Conservation (phyloP, 1,140 invertebrate genomes). For the Drosophila baimaii region DNA sequence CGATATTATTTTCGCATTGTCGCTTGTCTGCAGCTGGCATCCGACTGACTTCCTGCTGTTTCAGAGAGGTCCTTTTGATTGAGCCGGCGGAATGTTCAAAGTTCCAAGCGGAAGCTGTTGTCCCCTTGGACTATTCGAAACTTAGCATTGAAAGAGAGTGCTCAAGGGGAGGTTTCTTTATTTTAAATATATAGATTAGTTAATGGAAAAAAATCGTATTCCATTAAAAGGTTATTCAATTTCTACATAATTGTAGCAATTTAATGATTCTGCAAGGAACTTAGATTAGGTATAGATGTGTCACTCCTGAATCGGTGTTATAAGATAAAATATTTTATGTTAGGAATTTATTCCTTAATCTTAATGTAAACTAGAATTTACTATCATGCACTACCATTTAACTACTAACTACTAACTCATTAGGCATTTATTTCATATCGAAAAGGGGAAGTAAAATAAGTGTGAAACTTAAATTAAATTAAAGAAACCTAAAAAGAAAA, state of each 20-base stretch:
- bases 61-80: conserved; percentile 47
- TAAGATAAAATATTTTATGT: not conserved
- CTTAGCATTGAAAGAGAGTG: conserved; percentile 2
- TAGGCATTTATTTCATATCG: too few relatives aligned
- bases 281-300: too few relatives aligned
- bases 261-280: not conserved
- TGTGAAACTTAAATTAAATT: too few relatives aligned
- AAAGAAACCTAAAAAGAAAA: too few relatives aligned
- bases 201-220: not conserved
- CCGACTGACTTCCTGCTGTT: conserved; percentile 16
- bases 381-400: too few relatives aligned
- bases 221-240: too few relatives aligned
- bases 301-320: not conserved
- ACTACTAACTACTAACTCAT: too few relatives aligned
- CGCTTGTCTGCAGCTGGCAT: conserved; percentile 30
- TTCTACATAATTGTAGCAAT: not conserved
- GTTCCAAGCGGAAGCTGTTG: conserved; percentile 18
- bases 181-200: not conserved
- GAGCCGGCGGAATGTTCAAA: conserved; percentile 33
- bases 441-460: too few relatives aligned
- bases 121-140: conserved; percentile 19
- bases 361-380: not conserved
- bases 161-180: not conserved
- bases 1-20: conserved; percentile 54
- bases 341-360: not conserved